Base-by-base conservation (phyloP, 2,113 vertebrate genomes). In the Nothocercus julius region DNA sequence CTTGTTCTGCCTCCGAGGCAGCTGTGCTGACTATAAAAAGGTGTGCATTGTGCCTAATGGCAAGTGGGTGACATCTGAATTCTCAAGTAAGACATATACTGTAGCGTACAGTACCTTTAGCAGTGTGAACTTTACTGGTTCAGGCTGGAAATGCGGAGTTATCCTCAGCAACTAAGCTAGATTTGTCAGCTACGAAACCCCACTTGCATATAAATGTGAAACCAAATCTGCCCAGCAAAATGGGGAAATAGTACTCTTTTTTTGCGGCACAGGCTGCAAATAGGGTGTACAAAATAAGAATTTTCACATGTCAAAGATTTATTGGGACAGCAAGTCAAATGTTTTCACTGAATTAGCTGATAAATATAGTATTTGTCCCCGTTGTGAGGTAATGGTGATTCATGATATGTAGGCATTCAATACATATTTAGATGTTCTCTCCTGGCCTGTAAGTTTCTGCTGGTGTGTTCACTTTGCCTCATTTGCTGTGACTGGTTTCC, bases 1-100 rank as follows among this genome's bases (percentile, higher is more conserved):
- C 77, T 73, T 87, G n/a, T 96, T 83, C 88, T 88, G 83, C 89
- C 92, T 97, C 93, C 40, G 62, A 92, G 95, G 91, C 85, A 94
- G 58, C 80, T 58, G 22, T 0, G 0, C 45, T 73, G 63, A 73
- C 69, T 91, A 53, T 83, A 93, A 91, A 95, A 90, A 91, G 70
- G 30, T 79, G 78, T 93, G 75, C 61, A 44, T 63, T 84, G 83
- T 88, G 76, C 94, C 85, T 80, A 80, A 89, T 82, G 73, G 70
- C 34, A 91, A 53, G 53, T 54, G n/a, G 53, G 45, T 66, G 74
- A 67, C 81, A 70, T 70, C 73, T 81, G 70, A 90, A 64, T 94
- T 79, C 67, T 91, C 51, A 44, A 94, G 61, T 42, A 72, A 90
- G 86, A 32, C 42, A 4, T 49, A 30, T 30, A 30, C 17, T 45